Evolutionary conservation across 2,888 invertebrate species (phyloP), one percentile per base, ranked within the genome.

Genomic region (Lissocephala sabroskyi): DNA sequence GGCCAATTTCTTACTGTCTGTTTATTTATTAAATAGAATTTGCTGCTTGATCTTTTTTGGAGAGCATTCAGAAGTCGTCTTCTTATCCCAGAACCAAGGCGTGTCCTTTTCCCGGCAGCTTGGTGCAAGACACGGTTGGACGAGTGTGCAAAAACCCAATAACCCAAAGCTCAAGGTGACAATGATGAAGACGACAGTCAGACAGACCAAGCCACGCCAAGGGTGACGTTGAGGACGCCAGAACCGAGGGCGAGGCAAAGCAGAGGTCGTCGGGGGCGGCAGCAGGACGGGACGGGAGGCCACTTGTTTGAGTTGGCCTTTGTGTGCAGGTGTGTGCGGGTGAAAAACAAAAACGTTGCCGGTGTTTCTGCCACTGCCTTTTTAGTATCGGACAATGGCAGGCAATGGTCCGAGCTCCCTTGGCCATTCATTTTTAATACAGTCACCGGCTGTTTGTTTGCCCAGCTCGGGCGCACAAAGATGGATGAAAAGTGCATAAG

Each of bases 101-200:
- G 35, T 43, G 32, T 35, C 16, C 17, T 35, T 35, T 43, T 16
- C 35, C 33, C 30, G 50, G 40, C 45, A n/a, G n/a, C n/a, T n/a
- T n/a, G 7, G 23, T 23, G 7, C 23, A 23, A 40, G 6, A 23
- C 49, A 65, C 58, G 64, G 60, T 56, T 60, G 67, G 67, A 63
- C 63, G 50, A 42, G 58, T 62, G 62, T 62, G 61, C 51, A 63
- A 63, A 68, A 74, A 66, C 75, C 75, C 67, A 68, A 68, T 68
- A 70, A 74, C 75, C 75, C 56, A 74, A 56, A 74, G 67, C 67
- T 68, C 75, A 68, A 68, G 67, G 67, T 68, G 71, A 74, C 75
- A 74, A 68, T 63, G 67, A 68, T 74, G 71, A 64, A 63, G 58
- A 58, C 51, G 62, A 45, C 43, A 52, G 35, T 35, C 14, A 35